Base-by-base conservation (phyloP, 2,113 vertebrate genomes). In the Planiliza haematocheilus region DNA sequence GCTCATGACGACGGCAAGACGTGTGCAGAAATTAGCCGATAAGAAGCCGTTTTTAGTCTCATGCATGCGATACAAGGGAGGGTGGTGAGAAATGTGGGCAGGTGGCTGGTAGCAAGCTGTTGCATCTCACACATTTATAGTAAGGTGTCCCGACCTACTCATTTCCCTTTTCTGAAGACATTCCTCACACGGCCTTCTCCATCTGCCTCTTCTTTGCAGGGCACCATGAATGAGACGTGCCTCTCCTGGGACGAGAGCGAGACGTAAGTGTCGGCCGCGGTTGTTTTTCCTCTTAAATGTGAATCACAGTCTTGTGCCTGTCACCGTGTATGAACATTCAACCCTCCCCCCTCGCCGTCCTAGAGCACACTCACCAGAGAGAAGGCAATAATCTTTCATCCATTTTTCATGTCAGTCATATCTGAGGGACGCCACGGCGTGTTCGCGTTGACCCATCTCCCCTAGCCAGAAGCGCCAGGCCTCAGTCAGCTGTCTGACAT, bases 201-300 rank as follows among this genome's bases (percentile, higher is more conserved):
- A 64, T 84, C 89, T 86, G 60, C 34, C 74, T 84, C 77, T 20
- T 21, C 39, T 70, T 76, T 70, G 46, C 90, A 99, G 97, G 97
- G 94, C 72, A 99, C 97, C 36, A 94, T 95, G 87, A 99, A 99
- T 87, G 97, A 99, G 92, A 98, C 97, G 11, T 99, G 97, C 83
- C 97, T 99, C 78, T 92, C 97, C 34, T 99, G 97, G 97, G 97
- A 99, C 0, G 96, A 98, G 77, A 93, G 93, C 0, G 94, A 97
- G 53, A 87, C 92, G 97, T 99, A 94, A 98, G 97, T 96, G 57
- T 82, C 82, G 63, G 70, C 63, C 63, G 34, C 36, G 37, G 56
- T 70, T 68, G 39, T 74, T 52, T 81, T 37, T 70, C 52, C 59
- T 51, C 21, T 50, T 46, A 14, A 53, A 42, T 45, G 36, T 71